Evolutionary conservation across 2,113 vertebrate genomes (phyloP), one percentile per base, ranked within the genome.

Genomic region (Crotalus horridus): DNA sequence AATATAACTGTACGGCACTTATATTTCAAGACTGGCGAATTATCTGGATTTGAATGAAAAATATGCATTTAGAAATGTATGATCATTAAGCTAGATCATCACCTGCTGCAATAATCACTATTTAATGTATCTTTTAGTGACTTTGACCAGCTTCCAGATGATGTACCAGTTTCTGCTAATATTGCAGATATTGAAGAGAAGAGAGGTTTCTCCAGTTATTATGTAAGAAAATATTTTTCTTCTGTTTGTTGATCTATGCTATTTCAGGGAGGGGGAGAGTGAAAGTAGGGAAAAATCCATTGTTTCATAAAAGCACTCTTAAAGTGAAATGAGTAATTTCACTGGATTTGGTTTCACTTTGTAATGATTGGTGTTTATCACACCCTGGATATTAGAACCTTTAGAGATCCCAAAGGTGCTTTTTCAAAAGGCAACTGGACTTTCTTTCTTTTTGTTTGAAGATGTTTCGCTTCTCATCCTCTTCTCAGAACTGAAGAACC

Each of bases 111-210:
- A 1, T 91, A 86, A 95, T 59, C 26, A 91, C 21, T 95, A 51
- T 51, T 20, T 89, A 90, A 91, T 90, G 93, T 92, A 0, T 56
- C 94, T 91, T 48, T 46, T 96, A 98, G 98, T 90, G 99, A 99
- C 96, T 99, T 99, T 74, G 99, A 99, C 39, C 99, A 99, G 96
- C 98, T 99, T 81, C 99, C 99, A 0, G 97, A 98, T 33, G 98
- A 99, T 13, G 96, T 99, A 26, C 97, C 99, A 0, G 39, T 99
- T 95, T 98, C 97, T 0, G 99, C 98, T 93, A 98, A 98, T 94
- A 98, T 99, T 24, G 99, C 99, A 2, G 99, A 99, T 89, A 96
- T 98, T 1, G 98, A 99, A 93, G 99, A 99, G 96, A 99, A 98
- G 95, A 98, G 97, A 93, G 99, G 99, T 46, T 99, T 99, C 97